Base-by-base conservation (phyloP, 2,888 invertebrate genomes). In the Herminia tarsipennalis region DNA sequence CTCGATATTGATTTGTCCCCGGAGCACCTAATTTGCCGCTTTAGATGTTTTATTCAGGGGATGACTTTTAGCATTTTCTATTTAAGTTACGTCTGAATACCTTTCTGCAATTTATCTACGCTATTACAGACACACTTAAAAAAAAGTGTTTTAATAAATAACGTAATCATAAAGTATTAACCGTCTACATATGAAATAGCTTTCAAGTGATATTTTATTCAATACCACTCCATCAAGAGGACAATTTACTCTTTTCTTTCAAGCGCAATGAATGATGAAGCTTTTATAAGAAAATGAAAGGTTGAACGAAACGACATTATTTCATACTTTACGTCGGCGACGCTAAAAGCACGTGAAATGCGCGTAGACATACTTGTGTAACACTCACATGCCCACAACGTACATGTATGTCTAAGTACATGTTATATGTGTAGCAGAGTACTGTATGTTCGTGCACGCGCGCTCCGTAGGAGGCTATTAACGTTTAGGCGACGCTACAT, bases 401-500 rank as follows among this genome's bases (percentile, higher is more conserved):
- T 59, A 48, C 50, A 44, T 57, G 61, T 46, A 51, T 56, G 49
- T 56, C 51, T 57, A 52, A 25, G 53, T 27, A 25, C 24, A 25
- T 27, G 25, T 40, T 43, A 59, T 42, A 49, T 35, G 35, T 34
- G 43, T 51, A 58, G 45, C 21, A 16, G 46, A 47, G 49, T 50
- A 55, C 60, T 53, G 56, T 69, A 72, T 69, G 67, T 67, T 58
- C 68, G 66, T 73, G 68, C 68, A 76, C 78, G 75, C 82, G 78
- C 83, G 78, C 80, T 78, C 72, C 81, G 80, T 72, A 78, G 83
- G 76, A 84, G 82, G 83, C 88, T 89, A 91, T 91, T 91, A 91
- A 81, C 88, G 87, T 86, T 88, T 83, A 81, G 83, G 80, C 83
- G 87, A 87, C 87, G 88, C 86, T 89, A 91, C 88, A 88, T 90